These are phyloP conservation scores for Pipa parva DNA, from an alignment of 2,113 vertebrate genomes.

Conservation along the genomic window DNA sequence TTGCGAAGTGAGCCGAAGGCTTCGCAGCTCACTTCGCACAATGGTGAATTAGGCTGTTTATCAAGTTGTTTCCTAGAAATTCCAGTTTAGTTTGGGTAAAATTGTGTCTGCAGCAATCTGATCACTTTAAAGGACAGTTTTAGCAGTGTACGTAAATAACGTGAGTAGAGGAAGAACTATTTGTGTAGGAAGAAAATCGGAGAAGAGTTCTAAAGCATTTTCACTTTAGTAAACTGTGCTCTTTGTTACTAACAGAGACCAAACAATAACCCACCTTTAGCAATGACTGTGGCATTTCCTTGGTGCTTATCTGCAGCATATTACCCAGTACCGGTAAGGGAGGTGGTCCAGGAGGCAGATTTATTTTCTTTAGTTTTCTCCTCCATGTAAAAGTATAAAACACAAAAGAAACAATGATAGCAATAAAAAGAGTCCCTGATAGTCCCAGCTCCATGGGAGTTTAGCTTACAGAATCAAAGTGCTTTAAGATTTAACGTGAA, in stretches of 20 bases:
- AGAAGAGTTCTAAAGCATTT: too few relatives aligned
- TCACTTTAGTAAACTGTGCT: too few relatives aligned
- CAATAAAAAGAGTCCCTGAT: neutral
- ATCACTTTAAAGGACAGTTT: too few relatives aligned
- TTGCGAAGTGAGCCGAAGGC: too few relatives aligned
- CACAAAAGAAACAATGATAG: neutral
- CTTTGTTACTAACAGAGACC: neutral
- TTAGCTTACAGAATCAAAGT: neutral
- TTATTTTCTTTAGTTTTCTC: neutral
- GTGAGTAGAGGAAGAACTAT: too few relatives aligned
- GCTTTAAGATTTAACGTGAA: too few relatives aligned
- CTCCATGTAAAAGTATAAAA: neutral
- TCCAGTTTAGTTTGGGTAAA: neutral
- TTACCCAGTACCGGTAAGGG: conserved; percentile 3
- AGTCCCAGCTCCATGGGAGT: conserved; percentile 21
- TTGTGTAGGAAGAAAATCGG: too few relatives aligned
- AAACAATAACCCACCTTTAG: conserved; percentile 16
- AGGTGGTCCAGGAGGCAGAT: conserved; percentile 14
- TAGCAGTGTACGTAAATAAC: too few relatives aligned
- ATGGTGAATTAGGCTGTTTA: too few relatives aligned
- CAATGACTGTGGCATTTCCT: conserved; percentile 10
- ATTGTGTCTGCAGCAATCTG: too few relatives aligned
- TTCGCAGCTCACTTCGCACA: too few relatives aligned
- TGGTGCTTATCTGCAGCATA: conserved; percentile 1
- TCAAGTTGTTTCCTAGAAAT: neutral